These are phyloP conservation scores for Coenonympha arcania DNA, from an alignment of 2,888 invertebrate genomes.

Conservation along the genomic window DNA sequence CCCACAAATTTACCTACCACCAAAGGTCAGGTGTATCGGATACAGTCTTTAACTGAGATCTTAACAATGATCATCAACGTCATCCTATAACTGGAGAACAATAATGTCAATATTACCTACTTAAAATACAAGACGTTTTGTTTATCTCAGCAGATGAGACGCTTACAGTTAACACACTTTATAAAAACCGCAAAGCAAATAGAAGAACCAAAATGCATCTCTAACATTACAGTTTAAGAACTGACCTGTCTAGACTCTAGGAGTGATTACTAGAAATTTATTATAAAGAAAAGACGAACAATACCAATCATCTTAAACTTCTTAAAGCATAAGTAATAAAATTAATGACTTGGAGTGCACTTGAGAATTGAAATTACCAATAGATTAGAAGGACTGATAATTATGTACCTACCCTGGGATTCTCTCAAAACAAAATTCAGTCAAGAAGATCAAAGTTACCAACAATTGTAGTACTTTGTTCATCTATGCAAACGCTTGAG, in stretches of 20 bases:
- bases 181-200: conserved; percentile 3
- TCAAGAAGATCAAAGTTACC: no score
- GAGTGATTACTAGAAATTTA: background rate
- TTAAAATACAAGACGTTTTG: conserved; percentile 8
- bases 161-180: conserved; percentile 3
- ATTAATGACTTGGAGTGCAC: background rate
- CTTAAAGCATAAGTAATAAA: background rate
- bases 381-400: no score
- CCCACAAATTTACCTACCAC: conserved; percentile 18
- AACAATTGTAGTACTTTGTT: no score
- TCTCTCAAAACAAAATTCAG: no score
- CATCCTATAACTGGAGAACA: conserved; percentile 17
- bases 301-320: background rate
- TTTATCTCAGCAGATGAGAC: conserved; percentile 1
- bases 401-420: no score
- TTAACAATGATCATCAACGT: conserved; percentile 21
- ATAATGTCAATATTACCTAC: conserved; percentile 18
- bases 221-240: background rate
- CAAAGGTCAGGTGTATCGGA: conserved; percentile 22
- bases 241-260: background rate
- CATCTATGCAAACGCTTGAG: no score
- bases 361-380: background rate
- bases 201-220: background rate
- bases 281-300: background rate
- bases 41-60: conserved; percentile 14